Evolutionary conservation across 23 tunicate genomes (phyloP), one percentile per base, ranked within the genome.

Genomic region (Ciona savignyi): DNA sequence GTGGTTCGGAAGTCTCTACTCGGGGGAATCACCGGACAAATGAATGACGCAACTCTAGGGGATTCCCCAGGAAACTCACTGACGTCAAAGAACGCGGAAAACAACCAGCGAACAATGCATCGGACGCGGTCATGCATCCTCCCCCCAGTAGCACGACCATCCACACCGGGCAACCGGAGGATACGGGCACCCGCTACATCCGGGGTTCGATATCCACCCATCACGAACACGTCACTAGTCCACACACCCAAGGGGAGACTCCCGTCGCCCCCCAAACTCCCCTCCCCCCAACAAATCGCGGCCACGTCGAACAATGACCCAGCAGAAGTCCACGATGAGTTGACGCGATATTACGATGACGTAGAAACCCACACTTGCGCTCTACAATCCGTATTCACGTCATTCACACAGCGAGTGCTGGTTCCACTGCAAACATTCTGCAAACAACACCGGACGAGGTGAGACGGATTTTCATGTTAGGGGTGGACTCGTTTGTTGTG

Each of bases 351-450:
- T 66, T 32, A 29, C 61, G 96, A 77, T 68, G 75, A 77, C 29
- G 75, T 78, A 15, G 88, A 88, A 32, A 74, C 49, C 1, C 48
- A 78, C 28, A 31, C 68, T 19, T 33, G 66, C 20, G 68, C 70
- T 22, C 35, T 88, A 67, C 96, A 82, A 62, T 81, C 49, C 60
- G 74, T 74, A 51, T 88, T 82, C 56, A 60, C 81, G 0, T 67
- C 67, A 15, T 77, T 82, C 60, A 77, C 96, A 19, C 96, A 88
- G 62, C 61, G 66, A 33, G 83, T 82, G 32, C 62, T 88, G 30
- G 84, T 88, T 2, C 88, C 88, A 2, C 72, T 88, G 23, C 80
- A 88, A 30, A 74, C 79, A 24, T 88, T 88, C 75, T 88, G 96
- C 80, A 88, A 88, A 68, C 86, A 61, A 6, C n/a, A n/a, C n/a